A percentile compares a stretch with the other conserved stretches of the same genome.
phyloP scores from a whole-genome alignment of 2,888 invertebrate genomes.

The Synanthedon myopaeformis region DNA sequence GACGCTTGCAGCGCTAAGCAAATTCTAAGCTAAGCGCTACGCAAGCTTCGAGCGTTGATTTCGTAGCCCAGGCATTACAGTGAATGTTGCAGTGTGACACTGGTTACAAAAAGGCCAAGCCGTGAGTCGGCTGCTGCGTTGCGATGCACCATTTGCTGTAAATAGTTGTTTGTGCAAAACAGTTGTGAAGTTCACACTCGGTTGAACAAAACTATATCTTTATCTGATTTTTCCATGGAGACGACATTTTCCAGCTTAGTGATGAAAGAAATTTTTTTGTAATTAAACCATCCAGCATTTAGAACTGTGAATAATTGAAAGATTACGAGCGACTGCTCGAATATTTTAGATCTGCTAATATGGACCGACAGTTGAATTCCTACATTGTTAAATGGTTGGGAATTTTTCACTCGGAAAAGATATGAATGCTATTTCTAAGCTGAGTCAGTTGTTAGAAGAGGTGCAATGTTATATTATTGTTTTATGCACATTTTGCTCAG shows the following conservation, averaged over 20 bases:
- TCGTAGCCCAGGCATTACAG: no score
- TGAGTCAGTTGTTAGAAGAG: constrained; percentile 26
- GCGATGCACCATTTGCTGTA: constrained; percentile 8
- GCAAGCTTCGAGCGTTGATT: no score
- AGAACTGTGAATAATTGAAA: no score
- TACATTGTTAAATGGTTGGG: constrained; percentile 2
- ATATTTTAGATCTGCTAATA: no score
- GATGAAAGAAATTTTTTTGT: constrained; percentile 17
- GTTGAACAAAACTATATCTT: constrained; percentile 15
- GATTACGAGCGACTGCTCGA: no score
- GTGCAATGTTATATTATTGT: constrained; percentile 18
- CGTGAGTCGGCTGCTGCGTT: not conserved
- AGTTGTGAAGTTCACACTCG: constrained; percentile 30
- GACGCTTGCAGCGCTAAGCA: no score
- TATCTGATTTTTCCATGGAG: constrained; percentile 33
- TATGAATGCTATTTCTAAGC: constrained; percentile 17
- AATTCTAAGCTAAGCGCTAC: no score
- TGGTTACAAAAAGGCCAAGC: not conserved
- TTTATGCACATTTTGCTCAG: constrained; percentile 20
- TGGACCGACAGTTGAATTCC: not conserved
- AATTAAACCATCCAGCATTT: no score
- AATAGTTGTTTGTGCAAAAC: constrained; percentile 35
- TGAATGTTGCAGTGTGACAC: no score
- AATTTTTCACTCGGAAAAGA: constrained; percentile 12
- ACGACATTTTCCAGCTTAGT: constrained; percentile 45